phyloP scores from a whole-genome alignment of 2,797 vertebrate species.

The Sebastes dallii region DNA sequence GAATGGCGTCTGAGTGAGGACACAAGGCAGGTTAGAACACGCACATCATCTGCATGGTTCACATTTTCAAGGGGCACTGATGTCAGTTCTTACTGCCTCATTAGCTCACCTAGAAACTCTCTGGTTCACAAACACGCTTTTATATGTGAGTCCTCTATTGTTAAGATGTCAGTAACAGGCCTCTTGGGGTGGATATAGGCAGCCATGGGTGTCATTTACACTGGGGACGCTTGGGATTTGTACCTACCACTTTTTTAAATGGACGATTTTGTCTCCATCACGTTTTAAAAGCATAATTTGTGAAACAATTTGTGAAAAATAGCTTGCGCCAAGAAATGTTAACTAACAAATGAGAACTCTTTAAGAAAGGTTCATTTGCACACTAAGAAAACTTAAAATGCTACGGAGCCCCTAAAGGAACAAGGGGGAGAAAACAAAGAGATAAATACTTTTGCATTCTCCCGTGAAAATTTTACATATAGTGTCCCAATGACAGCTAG shows the following conservation, averaged over 20 bases:
- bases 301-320: too few species aligned
- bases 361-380: too few species aligned
- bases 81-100: not conserved
- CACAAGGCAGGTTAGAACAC: constrained; percentile 14
- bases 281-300: not conserved
- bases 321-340: too few species aligned
- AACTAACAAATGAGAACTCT: too few species aligned
- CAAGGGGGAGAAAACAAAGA: too few species aligned
- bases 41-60: not conserved
- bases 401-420: too few species aligned
- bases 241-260: not conserved
- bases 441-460: too few species aligned
- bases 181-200: not conserved
- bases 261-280: not conserved
- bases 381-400: too few species aligned
- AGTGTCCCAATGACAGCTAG: too few species aligned
- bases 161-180: not conserved
- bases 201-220: not conserved
- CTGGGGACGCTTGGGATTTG: not conserved
- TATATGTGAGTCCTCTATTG: not conserved
- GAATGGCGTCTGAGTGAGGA: constrained; percentile 86
- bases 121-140: not conserved
- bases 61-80: constrained; percentile 1
- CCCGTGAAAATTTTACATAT: too few species aligned
- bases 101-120: not conserved